These are phyloP conservation scores for Syrista parreyssii DNA, from an alignment of 2,888 invertebrate species.

Conservation along the genomic window DNA sequence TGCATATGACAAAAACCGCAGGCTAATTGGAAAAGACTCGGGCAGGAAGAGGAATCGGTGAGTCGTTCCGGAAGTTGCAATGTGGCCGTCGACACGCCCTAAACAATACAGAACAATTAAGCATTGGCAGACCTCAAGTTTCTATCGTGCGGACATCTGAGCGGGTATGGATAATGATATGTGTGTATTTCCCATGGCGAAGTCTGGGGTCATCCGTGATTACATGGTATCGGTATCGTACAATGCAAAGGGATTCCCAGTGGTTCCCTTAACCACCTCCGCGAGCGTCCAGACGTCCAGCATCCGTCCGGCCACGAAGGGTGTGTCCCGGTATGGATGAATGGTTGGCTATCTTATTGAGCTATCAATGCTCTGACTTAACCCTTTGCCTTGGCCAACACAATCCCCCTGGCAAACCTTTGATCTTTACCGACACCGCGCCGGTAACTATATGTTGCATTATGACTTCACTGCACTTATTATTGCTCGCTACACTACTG, in stretches of 20 bases:
- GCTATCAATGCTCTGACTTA: constrained; percentile 51
- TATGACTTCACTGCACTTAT: constrained; percentile 58
- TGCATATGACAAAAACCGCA: neutral
- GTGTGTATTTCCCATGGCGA: constrained; percentile 59
- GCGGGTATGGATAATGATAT: constrained; percentile 49
- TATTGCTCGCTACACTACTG: constrained; percentile 54
- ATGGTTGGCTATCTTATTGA: constrained; percentile 44
- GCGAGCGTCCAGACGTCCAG: constrained; percentile 21
- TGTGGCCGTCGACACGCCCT: neutral
- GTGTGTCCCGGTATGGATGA: constrained; percentile 39
- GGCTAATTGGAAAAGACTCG: neutral
- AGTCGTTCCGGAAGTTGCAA: neutral
- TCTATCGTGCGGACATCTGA: constrained; percentile 28
- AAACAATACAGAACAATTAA: constrained; percentile 45
- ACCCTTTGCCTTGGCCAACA: constrained; percentile 25
- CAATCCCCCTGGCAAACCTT: constrained; percentile 44
- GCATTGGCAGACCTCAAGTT: constrained; percentile 41
- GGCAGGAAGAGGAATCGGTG: neutral
- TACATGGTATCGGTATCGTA: constrained; percentile 58
- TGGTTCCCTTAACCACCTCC: constrained; percentile 24
- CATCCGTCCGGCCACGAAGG: constrained; percentile 33
- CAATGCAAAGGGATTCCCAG: constrained; percentile 45
- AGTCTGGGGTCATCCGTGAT: constrained; percentile 46
- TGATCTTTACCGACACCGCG: constrained; percentile 60
- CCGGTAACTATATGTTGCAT: constrained; percentile 59